Percentiles rank a stretch among this genome's conserved stretches.
Conservation (phyloP, 2,113 vertebrate genomes). For the Datnioides undecimradiatus region DNA sequence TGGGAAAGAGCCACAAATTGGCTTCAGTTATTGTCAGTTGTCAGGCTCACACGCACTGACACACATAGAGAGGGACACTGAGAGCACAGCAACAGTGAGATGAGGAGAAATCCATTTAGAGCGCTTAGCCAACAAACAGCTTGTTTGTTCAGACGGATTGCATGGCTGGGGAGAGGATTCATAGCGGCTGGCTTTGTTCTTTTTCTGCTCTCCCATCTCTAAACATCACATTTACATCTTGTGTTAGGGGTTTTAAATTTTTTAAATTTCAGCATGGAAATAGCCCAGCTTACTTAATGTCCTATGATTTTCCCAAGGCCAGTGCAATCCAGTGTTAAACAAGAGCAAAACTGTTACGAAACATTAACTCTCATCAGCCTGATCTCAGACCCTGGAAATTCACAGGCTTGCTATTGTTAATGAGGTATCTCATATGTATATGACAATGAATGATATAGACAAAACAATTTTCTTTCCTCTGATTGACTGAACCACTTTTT, state of each 20-base stretch:
- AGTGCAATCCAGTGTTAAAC: background rate
- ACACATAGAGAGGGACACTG: background rate
- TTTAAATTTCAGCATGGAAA: background rate
- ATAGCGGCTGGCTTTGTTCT: background rate
- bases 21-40: conserved; percentile 39
- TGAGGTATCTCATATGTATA: conserved; percentile 5
- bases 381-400: background rate
- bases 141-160: conserved; percentile 21
- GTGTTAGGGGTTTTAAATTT: background rate
- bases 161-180: conserved; percentile 1
- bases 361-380: background rate
- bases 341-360: background rate
- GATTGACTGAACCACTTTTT: background rate
- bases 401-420: too few relatives aligned
- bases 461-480: background rate
- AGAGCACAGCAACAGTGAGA: conserved; percentile 20
- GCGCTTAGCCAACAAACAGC: conserved; percentile 38
- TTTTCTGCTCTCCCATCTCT: background rate
- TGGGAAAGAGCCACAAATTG: conserved; percentile 42
- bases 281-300: background rate
- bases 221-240: background rate
- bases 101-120: conserved; percentile 40
- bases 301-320: background rate
- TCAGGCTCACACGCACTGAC: conserved; percentile 3
- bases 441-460: background rate